Percentiles rank a stretch among this genome's conserved stretches.
These are phyloP conservation scores for Macaca mulatta DNA, from an alignment of 2,113 vertebrate genomes.

Conservation along the genomic window DNA sequence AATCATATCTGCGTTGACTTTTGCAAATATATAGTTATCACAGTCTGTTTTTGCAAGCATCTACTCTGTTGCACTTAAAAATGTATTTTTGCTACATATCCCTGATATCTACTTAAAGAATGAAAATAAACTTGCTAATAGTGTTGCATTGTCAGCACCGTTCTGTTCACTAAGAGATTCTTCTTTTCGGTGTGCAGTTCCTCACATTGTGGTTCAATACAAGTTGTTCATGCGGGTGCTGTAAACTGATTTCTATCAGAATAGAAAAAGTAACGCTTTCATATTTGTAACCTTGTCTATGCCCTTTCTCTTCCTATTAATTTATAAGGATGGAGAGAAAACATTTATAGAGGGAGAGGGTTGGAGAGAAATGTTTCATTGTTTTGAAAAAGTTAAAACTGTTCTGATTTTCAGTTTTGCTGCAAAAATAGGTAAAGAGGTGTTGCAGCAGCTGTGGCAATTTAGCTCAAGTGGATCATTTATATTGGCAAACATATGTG, in stretches of 20 bases:
- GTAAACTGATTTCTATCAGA: neutral
- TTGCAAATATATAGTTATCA: neutral
- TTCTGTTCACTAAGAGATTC: neutral
- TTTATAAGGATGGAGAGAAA: neutral
- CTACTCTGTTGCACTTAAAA: neutral
- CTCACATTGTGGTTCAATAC: neutral
- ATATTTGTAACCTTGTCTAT: neutral
- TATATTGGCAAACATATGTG: conserved; percentile 51
- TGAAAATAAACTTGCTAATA: neutral
- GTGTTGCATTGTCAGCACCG: neutral
- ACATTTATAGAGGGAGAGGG: too few species aligned
- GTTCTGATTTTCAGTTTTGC: neutral
- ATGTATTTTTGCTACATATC: neutral
- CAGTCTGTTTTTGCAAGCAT: neutral
- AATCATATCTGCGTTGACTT: neutral
- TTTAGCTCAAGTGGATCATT: conserved; percentile 49
- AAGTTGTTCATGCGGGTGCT: neutral
- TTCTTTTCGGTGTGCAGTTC: neutral
- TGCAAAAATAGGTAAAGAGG: conserved; percentile 23
- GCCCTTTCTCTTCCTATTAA: neutral
- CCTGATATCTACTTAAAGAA: neutral
- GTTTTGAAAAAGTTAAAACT: conserved; percentile 11
- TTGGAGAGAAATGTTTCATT: neutral
- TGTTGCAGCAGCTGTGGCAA: conserved; percentile 24
- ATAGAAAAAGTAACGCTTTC: neutral